Evolutionary conservation across 2,888 invertebrate species (phyloP), one percentile per base, ranked within the genome.

Genomic region (Drosophila nr. perissopoda): DNA sequence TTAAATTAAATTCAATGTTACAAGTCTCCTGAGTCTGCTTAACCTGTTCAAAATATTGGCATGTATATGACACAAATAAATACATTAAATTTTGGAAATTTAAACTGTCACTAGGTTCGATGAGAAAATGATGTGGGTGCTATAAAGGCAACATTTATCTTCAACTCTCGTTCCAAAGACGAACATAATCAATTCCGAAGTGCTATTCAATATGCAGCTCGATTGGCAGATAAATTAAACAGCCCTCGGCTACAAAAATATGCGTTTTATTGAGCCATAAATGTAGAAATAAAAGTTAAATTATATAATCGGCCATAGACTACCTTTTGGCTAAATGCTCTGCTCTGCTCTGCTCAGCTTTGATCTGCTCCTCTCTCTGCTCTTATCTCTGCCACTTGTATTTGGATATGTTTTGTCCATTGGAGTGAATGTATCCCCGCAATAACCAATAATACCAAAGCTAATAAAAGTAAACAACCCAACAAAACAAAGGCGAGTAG

Each of bases 401-500:
- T 36, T 61, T 34, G 33, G 34, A 57, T 57, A 34, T 29, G 49
- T 25, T 45, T 54, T 54, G 49, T 36, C 66, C 64, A 48, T 62
- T 48, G 62, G 27, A 70, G 54, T 56, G 53, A 42, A 62, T 59
- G 54, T 57, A 53, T 58, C 48, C 48, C 56, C 57, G 58, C 84
- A 85, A 84, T 87, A 86, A 86, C 88, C 83, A 88, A 88, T 86
- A 86, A 86, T 88, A 75, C 82, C 76, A 73, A 87, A 73, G 83
- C 80, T 82, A 87, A 87, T 89, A 89, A 87, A 87, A 87, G 82
- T 82, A 85, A 87, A 89, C 83, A 85, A 69, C 82, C 83, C 73
- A 53, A 65, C 74, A 69, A 76, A 76, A 82, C 78, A 80, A 76
- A 80, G 71, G 60, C 70, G 51, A 60, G 58, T 57, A 69, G 63